These are phyloP conservation scores for Rhopalosiphum padi DNA, from an alignment of 1,140 invertebrate genomes.

Conservation along the genomic window DNA sequence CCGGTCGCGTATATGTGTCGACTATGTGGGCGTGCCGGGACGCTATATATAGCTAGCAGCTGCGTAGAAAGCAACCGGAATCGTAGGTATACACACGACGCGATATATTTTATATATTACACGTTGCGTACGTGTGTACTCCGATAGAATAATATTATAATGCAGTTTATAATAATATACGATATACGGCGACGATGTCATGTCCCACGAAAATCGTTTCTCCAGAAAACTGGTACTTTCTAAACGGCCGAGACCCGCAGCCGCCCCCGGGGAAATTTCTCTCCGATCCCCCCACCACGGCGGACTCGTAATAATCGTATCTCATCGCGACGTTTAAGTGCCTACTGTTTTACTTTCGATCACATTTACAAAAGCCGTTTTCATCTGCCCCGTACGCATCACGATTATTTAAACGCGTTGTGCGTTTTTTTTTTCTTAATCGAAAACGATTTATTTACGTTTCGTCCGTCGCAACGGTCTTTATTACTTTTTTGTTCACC, in stretches of 20 bases:
- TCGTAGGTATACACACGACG: neutral
- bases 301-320: neutral
- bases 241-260: neutral
- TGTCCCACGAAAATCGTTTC: constrained; percentile 49
- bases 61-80: constrained; percentile 47
- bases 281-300: neutral
- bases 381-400: neutral
- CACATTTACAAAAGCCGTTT: neutral
- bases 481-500: neutral
- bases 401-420: neutral
- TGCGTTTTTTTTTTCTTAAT: neutral
- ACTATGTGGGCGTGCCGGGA: constrained; percentile 50
- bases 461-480: neutral
- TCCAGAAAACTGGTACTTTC: constrained; percentile 51
- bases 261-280: constrained; percentile 49
- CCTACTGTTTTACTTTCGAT: neutral
- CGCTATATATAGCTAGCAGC: neutral
- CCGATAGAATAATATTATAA: neutral
- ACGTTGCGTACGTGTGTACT: neutral
- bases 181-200: neutral
- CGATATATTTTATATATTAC: neutral
- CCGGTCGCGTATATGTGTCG: constrained; percentile 51
- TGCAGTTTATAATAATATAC: neutral
- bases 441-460: neutral
- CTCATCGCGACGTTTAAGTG: neutral